Evolutionary conservation across 2,113 vertebrate species (phyloP), one percentile per base, ranked within the genome.

Genomic region (Microcebus jonahi): DNA sequence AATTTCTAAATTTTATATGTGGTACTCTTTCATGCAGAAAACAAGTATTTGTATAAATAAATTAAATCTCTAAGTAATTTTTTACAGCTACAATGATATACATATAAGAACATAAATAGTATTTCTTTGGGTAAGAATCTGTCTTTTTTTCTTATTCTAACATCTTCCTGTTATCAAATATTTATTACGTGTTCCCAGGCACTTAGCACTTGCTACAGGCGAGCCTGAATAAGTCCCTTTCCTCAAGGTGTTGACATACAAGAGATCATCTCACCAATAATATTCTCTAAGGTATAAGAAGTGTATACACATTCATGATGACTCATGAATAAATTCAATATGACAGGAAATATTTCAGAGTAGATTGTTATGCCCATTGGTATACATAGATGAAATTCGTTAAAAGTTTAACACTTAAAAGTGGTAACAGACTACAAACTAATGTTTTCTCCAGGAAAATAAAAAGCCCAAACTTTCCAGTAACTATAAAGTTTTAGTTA

Each of bases 301-400:
- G 89, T 75, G 3, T 76, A 76, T 5, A 91, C 27, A 63, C 80
- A 42, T 87, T 71, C 71, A 55, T 31, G 13, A 36, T 76, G 87
- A 87, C 57, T 95, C 90, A 61, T 48, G 39, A 94, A 92, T 94
- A 93, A 84, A 92, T 97, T 93, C n/a, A 92, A 92, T 92, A 50
- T 84, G 83, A 81, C 70, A 83, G 34, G 91, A 81, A 83, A 80
- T 65, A 34, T 80, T 97, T 96, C 83, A 89, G 57, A 55, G 34
- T 39, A 87, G 15, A 21, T 71, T 31, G 48, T 39, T 27, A 75
- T 91, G 20, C 4, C 21, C 36, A 90, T 65, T 96, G n/a, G 6
- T 81, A 83, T 87, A 55, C 8, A 10, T 25, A 42, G 15, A 84
- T n/a, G n/a, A 71, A 95, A 85, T 97, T 71, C 13, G n/a, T 95